These are phyloP conservation scores for Lagorchestes hirsutus DNA, from an alignment of 2,797 vertebrate genomes.

Conservation along the genomic window DNA sequence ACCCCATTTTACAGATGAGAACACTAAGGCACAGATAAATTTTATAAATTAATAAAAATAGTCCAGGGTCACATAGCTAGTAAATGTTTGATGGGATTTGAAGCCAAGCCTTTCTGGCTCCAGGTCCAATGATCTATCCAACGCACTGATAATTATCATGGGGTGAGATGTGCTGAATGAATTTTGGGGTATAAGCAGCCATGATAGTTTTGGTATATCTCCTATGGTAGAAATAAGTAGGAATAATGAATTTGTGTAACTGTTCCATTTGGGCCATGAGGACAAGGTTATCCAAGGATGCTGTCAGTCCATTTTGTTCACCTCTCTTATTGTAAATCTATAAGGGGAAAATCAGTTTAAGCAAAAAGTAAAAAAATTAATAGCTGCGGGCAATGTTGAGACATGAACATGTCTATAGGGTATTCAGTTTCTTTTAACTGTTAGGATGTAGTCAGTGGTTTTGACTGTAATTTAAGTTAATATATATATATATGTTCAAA, in stretches of 20 bases:
- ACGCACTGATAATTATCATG: not conserved
- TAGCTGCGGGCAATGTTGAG: not conserved
- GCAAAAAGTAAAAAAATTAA: not conserved
- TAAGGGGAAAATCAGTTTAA: not conserved
- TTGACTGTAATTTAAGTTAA: slow-evolving; percentile 31
- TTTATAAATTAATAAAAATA: not conserved
- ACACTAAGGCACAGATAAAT: not conserved
- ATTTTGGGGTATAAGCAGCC: not conserved
- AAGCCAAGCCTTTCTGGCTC: not conserved
- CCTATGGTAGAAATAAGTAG: not conserved
- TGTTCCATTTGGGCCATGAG: not conserved
- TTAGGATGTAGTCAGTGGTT: slow-evolving; percentile 2
- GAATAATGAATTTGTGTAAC: not conserved
- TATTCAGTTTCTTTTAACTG: not conserved
- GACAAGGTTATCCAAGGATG: not conserved
- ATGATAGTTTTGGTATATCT: not conserved
- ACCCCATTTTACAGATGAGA: not conserved
- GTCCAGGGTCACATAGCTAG: not conserved
- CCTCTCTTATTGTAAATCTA: not conserved
- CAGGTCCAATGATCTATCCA: not conserved
- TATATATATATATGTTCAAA: not conserved
- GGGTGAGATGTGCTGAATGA: not conserved
- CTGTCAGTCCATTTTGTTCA: slow-evolving; percentile 13
- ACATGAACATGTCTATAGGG: not conserved
- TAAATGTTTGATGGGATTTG: not conserved